Base-by-base conservation (phyloP, 2,797 vertebrate genomes). In the Darevskia mixta region DNA sequence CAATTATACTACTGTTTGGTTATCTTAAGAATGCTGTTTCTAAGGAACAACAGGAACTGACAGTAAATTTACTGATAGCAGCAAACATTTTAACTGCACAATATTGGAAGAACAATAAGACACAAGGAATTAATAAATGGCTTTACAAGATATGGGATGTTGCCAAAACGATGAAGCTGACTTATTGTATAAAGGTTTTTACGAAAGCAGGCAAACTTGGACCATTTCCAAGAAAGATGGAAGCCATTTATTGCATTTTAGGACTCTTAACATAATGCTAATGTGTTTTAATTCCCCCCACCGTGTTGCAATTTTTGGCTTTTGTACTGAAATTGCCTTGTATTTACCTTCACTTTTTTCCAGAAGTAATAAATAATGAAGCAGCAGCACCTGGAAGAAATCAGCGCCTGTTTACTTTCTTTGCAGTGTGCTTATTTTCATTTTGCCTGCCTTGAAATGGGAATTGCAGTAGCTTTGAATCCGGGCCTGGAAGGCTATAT, bases 101-200 rank as follows among this genome's bases (percentile, higher is more conserved):
- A 75, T 85, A 85, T 55, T 81, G 71, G 78, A 81, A 81, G 71
- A 82, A 89, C 83, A 81, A 81, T 85, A 80, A 81, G 61, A 85
- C 83, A 89, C 55, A 85, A 81, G 32, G 58, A 89, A 81, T 89
- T 85, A 89, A 85, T 82, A 67, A 86, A 85, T 81, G 67, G 41
- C 61, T 67, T 89, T 80, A 85, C n/a, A 89, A 85, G 78, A 85
- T 69, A 85, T 81, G 78, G 43, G 83, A 85, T 1, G 11, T 45
- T 89, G 72, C 78, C 71, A 83, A 78, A 84, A 85, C 13, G 45
- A 85, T 55, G 69, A 88, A 79, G 45, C 76, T 76, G 41, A 85
- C 43, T 84, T 64, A 81, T 81, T 89, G 58, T 75, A 55, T 1
- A 66, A 73, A 61, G 71, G 43, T 15, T 76, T 89, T 76, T 86